Evolutionary conservation across 1,140 invertebrate genomes (phyloP), one percentile per base, ranked within the genome.

Genomic region (Leptoteleia sp.): DNA sequence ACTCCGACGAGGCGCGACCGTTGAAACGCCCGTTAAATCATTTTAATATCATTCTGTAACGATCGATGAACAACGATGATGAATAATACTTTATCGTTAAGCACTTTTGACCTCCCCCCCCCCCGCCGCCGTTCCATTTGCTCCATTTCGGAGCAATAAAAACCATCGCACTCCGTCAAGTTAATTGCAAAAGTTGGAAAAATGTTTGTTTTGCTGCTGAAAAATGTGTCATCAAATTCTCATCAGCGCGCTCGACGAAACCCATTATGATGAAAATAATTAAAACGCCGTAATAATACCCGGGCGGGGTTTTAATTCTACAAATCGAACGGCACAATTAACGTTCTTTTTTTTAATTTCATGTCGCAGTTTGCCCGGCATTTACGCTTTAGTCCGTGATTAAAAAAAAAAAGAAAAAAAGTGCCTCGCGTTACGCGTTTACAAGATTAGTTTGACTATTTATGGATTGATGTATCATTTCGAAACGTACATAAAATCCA

Each of bases 181-280:
- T 75, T 73, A 75, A 75, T 75, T 72, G 40, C 68, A 19, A 72
- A 72, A 72, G 68, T 62, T 75, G 61, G 50, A 64, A 64, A 73
- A 73, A 64, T 73, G 48, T 73, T 64, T 64, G 48, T 64, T 54
- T 64, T 40, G 33, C 57, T 4, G 27, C 33, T 55, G 57, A 55
- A 75, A 72, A 64, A 50, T 75, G 31, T 65, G 50, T 75, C 65
- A 75, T 75, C 52, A 50, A 75, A 59, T 65, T 75, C 37, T 43
- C 71, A 59, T 57, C 71, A 75, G 5, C 47, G 42, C 33, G 27
- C 42, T 57, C 50, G 55, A 75, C 59, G 42, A 65, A 75, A 65
- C 7, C 45, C 50, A 64, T 73, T 57, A 73, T 48, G 38, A 40
- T 50, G 40, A 48, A 45, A 50, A 54, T 64, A 48, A 73, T 73